Evolutionary conservation across 2,113 vertebrate genomes (phyloP), one percentile per base, ranked within the genome.

Genomic region (Gymnorhina tibicen): DNA sequence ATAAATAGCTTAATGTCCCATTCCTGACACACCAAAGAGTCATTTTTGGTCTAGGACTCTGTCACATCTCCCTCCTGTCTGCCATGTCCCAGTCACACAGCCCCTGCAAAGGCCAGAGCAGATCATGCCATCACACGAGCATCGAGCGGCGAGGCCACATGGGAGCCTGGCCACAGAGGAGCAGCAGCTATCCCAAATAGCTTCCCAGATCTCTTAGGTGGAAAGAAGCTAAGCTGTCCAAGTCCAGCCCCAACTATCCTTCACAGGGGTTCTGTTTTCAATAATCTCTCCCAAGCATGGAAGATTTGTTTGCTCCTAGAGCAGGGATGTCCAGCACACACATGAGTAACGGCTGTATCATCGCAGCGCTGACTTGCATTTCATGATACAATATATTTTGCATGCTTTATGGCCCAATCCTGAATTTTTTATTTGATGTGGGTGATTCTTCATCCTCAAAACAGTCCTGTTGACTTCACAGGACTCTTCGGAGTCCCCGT

Each of bases 91-190:
- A 70, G 10, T 62, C 46, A 13, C 28, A 33, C 24, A 73, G n/a
- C 23, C 53, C 39, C 85, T 87, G 77, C 55, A 24, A 1, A 13
- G 75, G 76, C 50, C 72, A 74, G 42, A 74, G 33, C 49, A 20
- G 16, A 11, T 18, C 1, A 0, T 39, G 35, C 53, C 58, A 26
- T 42, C 6, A 1, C 52, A 33, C 0, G 0, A 3, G 26, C 50
- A 33, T 74, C 11, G 5, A 41, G 42, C 11, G 5, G 35, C 20
- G 22, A 78, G 56, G 35, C 11, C n/a, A 16, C 33, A 2, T 1
- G 37, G 78, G 24, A 92, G 30, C 80, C 55, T 32, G 62, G 16
- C 35, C 47, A 9, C 42, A 27, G 74, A 52, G 67, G 17, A 85
- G 7, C n/a, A 60, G 55, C 63, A 83, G 49, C 81, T 49, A 24